These are phyloP conservation scores for Meliscaeva auricollis DNA, from an alignment of 2,888 invertebrate species.

Conservation along the genomic window DNA sequence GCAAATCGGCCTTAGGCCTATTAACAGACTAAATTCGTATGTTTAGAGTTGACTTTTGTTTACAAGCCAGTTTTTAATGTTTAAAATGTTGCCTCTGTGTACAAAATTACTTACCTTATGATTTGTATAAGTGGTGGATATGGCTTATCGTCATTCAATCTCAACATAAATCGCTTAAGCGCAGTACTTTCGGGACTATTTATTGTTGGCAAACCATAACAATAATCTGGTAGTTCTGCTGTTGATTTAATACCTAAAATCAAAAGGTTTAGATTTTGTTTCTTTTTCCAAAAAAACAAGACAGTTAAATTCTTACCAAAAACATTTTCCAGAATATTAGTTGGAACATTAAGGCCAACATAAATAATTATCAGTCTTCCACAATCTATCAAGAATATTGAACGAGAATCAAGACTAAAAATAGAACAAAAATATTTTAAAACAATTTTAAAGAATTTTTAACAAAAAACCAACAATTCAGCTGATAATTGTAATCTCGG, in stretches of 20 bases:
- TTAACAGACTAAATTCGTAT: too few relatives aligned
- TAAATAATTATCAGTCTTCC: slow-evolving; percentile 93
- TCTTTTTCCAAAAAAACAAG: slow-evolving; percentile 85
- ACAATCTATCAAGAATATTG: slow-evolving; percentile 96
- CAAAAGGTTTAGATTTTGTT: neutral
- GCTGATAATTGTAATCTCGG: slow-evolving; percentile 94
- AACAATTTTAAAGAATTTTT: neutral
- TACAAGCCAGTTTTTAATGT: too few relatives aligned
- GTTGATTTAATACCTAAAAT: slow-evolving; percentile 88
- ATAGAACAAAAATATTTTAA: slow-evolving; percentile 23
- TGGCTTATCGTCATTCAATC: slow-evolving; percentile 94
- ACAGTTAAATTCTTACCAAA: slow-evolving; percentile 84
- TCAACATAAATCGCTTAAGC: slow-evolving; percentile 91
- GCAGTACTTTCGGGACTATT: slow-evolving; percentile 90
- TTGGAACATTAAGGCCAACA: slow-evolving; percentile 91
- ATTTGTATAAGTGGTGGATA: slow-evolving; percentile 91
- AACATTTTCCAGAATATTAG: slow-evolving; percentile 90
- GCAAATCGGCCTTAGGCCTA: too few relatives aligned
- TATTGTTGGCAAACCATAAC: slow-evolving; percentile 91
- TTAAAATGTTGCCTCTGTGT: too few relatives aligned
- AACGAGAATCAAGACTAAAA: slow-evolving; percentile 90
- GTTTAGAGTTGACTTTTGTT: too few relatives aligned
- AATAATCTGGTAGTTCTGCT: slow-evolving; percentile 90
- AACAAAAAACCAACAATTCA: slow-evolving; percentile 86
- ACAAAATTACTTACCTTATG: slow-evolving; percentile 87